phyloP scores from a whole-genome alignment of 2,888 invertebrate species.

The Proisotoma minuta region DNA sequence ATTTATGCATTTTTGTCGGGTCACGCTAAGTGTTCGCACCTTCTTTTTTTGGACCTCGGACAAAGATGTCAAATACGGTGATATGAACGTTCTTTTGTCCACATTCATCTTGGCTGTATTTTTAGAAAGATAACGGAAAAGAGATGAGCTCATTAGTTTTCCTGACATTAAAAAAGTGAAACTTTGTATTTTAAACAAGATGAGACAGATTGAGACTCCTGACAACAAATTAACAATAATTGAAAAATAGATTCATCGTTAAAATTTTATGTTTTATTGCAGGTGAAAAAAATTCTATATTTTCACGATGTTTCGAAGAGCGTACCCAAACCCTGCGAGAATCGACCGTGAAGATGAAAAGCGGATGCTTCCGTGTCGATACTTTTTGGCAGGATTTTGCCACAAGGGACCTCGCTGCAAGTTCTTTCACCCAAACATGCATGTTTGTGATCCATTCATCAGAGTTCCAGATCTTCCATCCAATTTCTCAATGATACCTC shows the following conservation, averaged over 20 bases:
- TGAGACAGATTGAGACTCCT: too few relatives aligned
- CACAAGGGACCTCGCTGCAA: conserved; percentile 43
- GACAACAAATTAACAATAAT: too few relatives aligned
- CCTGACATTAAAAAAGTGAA: too few relatives aligned
- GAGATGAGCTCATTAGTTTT: too few relatives aligned
- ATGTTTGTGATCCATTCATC: conserved; percentile 22
- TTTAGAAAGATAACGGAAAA: too few relatives aligned
- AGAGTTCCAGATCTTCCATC: conserved; percentile 24
- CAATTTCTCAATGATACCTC: conserved; percentile 9
- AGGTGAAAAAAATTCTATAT: neutral
- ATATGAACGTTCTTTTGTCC: neutral
- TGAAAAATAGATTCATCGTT: too few relatives aligned
- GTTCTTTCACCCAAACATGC: conserved; percentile 42
- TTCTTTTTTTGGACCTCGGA: neutral
- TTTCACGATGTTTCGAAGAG: neutral
- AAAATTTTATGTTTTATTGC: neutral
- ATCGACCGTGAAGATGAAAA: conserved; percentile 45
- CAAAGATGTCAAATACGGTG: conserved; percentile 7
- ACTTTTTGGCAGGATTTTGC: conserved; percentile 41
- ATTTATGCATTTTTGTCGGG: too few relatives aligned
- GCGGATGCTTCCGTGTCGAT: conserved; percentile 46
- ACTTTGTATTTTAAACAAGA: too few relatives aligned
- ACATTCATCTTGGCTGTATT: too few relatives aligned
- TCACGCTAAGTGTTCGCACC: too few relatives aligned
- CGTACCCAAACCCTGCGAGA: conserved; percentile 23